These are phyloP conservation scores for Fistularia commersonii DNA, from an alignment of 2,797 vertebrate genomes.

Conservation along the genomic window DNA sequence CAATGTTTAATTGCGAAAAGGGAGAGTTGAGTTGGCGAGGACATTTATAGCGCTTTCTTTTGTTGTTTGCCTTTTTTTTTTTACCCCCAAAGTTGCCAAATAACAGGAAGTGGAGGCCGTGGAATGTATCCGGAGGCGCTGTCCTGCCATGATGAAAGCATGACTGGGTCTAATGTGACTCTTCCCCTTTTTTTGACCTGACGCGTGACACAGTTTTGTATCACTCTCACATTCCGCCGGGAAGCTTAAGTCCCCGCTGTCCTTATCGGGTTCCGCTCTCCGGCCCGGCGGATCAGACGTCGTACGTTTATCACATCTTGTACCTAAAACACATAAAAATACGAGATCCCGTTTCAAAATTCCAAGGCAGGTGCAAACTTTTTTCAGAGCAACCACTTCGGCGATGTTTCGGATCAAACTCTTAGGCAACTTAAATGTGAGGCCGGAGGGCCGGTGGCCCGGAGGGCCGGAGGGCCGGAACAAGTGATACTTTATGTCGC, in stretches of 20 bases:
- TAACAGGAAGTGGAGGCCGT: constrained; percentile 2
- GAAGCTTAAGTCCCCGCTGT: constrained; percentile 41
- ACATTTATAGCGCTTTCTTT: too few species aligned
- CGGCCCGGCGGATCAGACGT: constrained; percentile 24
- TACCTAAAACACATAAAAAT: constrained; percentile 33
- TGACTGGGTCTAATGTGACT: constrained; percentile 4
- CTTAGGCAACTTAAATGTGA: too few species aligned
- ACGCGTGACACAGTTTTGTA: constrained; percentile 31
- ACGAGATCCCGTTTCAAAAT: background rate
- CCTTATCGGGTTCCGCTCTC: constrained; percentile 68
- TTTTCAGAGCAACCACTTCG: background rate
- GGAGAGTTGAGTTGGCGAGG: background rate
- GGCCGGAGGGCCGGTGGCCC: background rate
- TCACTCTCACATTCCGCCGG: constrained; percentile 31
- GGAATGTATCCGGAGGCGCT: constrained; percentile 34
- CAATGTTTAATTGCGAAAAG: background rate
- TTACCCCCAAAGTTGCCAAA: constrained; percentile 3
- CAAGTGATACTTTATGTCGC: constrained; percentile 22
- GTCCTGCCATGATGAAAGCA: constrained; percentile 35
- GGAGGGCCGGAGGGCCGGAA: constrained; percentile 3
- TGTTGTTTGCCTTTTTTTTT: too few species aligned
- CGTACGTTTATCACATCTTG: constrained; percentile 22
- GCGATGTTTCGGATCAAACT: background rate
- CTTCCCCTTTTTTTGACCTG: constrained; percentile 29
- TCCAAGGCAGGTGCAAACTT: background rate